Evolutionary conservation across 2,888 invertebrate genomes (phyloP).

Genomic region (Nasonia oneida): DNA sequence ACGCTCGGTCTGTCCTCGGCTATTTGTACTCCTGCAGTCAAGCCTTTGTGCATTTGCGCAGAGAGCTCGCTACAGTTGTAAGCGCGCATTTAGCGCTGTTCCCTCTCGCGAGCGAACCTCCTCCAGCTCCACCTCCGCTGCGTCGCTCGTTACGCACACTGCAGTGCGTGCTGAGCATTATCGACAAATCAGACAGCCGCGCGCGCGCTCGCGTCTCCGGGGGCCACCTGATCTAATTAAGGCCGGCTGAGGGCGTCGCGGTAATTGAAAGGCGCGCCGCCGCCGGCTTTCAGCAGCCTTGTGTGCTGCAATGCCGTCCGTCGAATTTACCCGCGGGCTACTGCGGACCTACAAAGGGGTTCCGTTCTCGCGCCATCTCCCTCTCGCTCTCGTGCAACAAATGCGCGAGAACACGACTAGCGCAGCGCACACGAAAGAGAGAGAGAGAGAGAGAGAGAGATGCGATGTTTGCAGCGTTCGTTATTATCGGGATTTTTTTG

Average conservation of each 20-base stretch:
- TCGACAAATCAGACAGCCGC: constrained; percentile 42
- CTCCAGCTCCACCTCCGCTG: not conserved
- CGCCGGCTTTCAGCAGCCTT: not conserved
- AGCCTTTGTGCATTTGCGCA: constrained; percentile 11
- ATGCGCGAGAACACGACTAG: not conserved
- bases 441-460: too few relatives aligned
- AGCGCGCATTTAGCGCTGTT: not conserved
- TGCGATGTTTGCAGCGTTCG: not conserved
- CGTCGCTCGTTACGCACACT: not conserved
- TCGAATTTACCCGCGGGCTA: constrained; percentile 31
- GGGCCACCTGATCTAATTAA: constrained; percentile 54
- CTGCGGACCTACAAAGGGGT: not conserved
- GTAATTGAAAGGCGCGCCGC: constrained; percentile 54
- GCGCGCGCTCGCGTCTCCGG: not conserved
- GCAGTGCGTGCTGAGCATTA: constrained; percentile 25
- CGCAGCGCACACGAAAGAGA: too few relatives aligned
- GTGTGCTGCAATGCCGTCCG: not conserved
- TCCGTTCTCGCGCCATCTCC: not conserved
- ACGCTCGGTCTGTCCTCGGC: not conserved
- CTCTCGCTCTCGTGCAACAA: not conserved
- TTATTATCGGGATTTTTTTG: not conserved
- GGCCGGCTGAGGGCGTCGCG: constrained; percentile 33
- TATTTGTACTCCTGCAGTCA: not conserved
- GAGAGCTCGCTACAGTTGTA: not conserved
- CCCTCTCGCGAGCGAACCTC: not conserved